phyloP scores from a whole-genome alignment of 2,797 vertebrate genomes.

The Avahi laniger region DNA sequence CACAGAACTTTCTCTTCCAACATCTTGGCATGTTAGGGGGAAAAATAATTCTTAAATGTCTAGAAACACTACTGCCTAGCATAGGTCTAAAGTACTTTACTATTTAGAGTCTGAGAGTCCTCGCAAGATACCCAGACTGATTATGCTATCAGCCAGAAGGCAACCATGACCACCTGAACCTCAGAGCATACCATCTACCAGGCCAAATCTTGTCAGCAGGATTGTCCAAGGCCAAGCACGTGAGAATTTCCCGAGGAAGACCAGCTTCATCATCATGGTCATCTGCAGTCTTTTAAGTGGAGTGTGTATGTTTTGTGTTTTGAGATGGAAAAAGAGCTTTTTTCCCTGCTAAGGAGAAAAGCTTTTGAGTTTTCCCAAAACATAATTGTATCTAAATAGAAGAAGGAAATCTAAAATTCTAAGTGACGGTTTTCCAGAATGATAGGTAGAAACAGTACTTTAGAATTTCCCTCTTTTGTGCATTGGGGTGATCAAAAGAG shows the following conservation, averaged over 20 bases:
- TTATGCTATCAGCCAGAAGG: not conserved
- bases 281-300: not conserved
- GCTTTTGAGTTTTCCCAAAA: not conserved
- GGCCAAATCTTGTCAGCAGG: not conserved
- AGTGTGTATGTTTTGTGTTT: not conserved
- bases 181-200: not conserved
- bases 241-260: not conserved
- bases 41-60: not conserved
- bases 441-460: not conserved
- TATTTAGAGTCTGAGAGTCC: not conserved
- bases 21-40: not conserved
- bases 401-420: not conserved
- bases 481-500: not conserved
- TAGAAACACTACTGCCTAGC: not conserved
- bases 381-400: not conserved
- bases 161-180: not conserved
- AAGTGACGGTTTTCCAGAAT: not conserved
- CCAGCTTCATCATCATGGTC: not conserved
- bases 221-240: not conserved
- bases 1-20: not conserved
- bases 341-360: not conserved
- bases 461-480: not conserved
- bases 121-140: not conserved
- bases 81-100: not conserved
- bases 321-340: not conserved